Evolutionary conservation across 1,140 invertebrate species (phyloP), one percentile per base, ranked within the genome.

Genomic region (Coboldia fuscipes): DNA sequence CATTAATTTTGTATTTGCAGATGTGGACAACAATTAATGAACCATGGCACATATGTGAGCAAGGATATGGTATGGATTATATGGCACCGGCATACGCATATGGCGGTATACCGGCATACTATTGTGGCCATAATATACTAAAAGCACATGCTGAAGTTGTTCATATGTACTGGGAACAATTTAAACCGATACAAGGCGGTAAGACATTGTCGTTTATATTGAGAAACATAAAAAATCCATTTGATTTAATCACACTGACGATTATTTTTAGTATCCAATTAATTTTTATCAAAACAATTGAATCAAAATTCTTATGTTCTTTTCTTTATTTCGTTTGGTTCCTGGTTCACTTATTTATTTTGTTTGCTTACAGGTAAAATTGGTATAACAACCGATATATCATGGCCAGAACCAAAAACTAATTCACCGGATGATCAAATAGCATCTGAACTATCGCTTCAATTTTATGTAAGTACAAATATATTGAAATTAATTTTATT

Each of bases 21-120:
- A 40, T 65, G 37, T 81, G 75, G 71, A 65, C 70, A 2, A 79
- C 76, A 0, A 65, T 81, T 37, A 79, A 79, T 47, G 74, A 80
- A 48, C 72, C 74, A 3, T 65, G 65, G 58, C 66, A 71, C 38
- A 61, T 67, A 3, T 73, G 71, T 39, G 50, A 65, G 34, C 57
- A 62, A 37, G 70, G 69, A 12, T 77, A 77, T 44, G 65, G 66
- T 3, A 55, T 57, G 3, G 60, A 61, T 13, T 62, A 61, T 35
- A 56, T 66, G 42, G 66, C 68, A 2, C 68, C 68, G 0, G 60
- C 60, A 0, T 51, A 63, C 14, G 63, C 66, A 41, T 60, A 62
- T 34, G 60, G 63, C 0, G 68, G 68, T 7, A 58, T 67, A 34
- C 65, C 61, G 0, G 61, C 66, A 36, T 73, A 73, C 42, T 49